A percentile compares a stretch with the other conserved stretches of the same genome.
These are phyloP conservation scores for Pseudomyrmex concolor DNA, from an alignment of 1,140 invertebrate genomes.

Conservation along the genomic window DNA sequence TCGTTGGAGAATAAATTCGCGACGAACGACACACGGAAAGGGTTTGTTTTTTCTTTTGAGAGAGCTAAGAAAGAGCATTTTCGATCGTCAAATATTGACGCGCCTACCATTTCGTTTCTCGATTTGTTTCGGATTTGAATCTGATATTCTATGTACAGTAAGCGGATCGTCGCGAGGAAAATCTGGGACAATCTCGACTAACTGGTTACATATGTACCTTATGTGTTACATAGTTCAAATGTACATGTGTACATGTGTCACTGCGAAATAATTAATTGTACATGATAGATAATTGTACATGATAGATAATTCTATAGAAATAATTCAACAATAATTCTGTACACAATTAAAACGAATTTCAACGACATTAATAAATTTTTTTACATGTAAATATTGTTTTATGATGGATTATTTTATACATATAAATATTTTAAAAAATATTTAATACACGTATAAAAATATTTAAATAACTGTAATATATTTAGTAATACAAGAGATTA, in stretches of 20 bases:
- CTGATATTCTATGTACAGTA: not conserved
- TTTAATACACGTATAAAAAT: too few relatives aligned
- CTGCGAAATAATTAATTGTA: not conserved
- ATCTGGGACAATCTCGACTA: not conserved
- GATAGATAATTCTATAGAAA: slow-evolving; percentile 21
- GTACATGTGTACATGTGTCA: not conserved
- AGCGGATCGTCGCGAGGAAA: not conserved
- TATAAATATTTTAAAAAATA: too few relatives aligned
- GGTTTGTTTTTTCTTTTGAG: too few relatives aligned
- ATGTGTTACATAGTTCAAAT: not conserved
- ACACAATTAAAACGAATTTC: not conserved
- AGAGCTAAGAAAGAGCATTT: not conserved
- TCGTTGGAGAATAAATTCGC: not conserved
- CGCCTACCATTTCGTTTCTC: not conserved
- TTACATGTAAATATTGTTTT: too few relatives aligned
- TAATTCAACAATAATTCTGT: too few relatives aligned
- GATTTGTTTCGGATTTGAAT: not conserved
- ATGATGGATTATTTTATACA: too few relatives aligned
- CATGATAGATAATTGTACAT: not conserved
- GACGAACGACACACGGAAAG: too few relatives aligned
- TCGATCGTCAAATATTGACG: slow-evolving; percentile 20
- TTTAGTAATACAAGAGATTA: too few relatives aligned
- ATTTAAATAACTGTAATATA: too few relatives aligned
- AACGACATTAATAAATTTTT: not conserved
- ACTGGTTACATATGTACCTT: not conserved